Base-by-base conservation (phyloP, 2,888 invertebrate species). In the Clitarchus hookeri region DNA sequence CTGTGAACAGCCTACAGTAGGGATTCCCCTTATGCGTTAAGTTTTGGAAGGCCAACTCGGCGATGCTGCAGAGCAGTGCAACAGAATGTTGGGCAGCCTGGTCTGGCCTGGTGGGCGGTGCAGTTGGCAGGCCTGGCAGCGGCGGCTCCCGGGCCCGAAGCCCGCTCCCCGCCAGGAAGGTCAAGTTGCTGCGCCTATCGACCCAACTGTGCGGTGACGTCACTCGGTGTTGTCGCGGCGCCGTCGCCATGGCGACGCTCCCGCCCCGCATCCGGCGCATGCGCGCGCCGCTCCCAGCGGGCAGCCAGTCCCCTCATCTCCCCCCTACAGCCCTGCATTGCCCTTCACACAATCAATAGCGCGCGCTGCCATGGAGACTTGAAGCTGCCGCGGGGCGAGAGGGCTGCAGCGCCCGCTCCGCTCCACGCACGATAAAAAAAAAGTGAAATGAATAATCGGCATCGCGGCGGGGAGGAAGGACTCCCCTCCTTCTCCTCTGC, bases 131-230 rank as follows among this genome's bases (percentile, higher is more conserved):
- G 0, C 6, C 48, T 83, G 44, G 82, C 82, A 25, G 82, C 82
- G 23, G 44, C 44, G 25, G 84, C 36, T 13, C 25, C 83, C 44
- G n/a, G 53, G 48, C 23, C 83, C 44, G 53, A 53, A 65, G 65
- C 23, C 83, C 26, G 83, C 44, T 44, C 65, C 25, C 53, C 48
- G 44, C 48, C 83, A 6, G 83, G 53, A 44, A 83, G 44, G 83
- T 53, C 44, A 48, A 84, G 84, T 53, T 83, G 83, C 79, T 79
- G 79, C 79, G 79, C 84, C 44, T 84, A 26, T 65, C 65, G 65
- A 65, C 65, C 65, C 36, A 36, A 23, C 65, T 0, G 19, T 23
- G 8, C n/a, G 4, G 65, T 65, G 65, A 65, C 65, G 65, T 65
- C 65, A 65, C 65, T 8, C 65, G 65, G 23, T 65, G 65, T 65